Base-by-base conservation (phyloP, 2,888 invertebrate species). In the Cremastinae sp. region DNA sequence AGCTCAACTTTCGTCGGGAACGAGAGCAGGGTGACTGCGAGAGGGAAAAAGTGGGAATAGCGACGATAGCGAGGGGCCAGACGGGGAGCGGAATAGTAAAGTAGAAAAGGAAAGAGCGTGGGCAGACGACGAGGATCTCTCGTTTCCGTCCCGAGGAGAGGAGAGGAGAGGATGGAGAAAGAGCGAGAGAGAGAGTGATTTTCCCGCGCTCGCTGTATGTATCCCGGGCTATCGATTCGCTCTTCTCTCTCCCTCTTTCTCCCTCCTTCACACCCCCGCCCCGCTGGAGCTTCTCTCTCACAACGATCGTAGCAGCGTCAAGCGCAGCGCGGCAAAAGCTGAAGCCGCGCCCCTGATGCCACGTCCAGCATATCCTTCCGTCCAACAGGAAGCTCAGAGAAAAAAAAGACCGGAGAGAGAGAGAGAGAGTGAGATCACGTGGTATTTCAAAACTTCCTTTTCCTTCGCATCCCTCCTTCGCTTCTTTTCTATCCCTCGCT, bases 191-290 rank as follows among this genome's bases (percentile, higher is more conserved):
- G 77, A 77, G 78, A 80, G 78, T 79, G 78, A 80, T 80, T 70
- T 70, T 79, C 74, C 79, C 74, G 74, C 75, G 73, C 78, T 61
- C 36, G 59, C n/a, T n/a, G 76, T 76, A 73, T 79, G 74, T 71
- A 73, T 78, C 66, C 72, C 65, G 66, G 61, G 64, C 70, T 79
- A 80, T 79, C 80, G 78, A 79, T 79, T 79, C 75, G 70, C 65
- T 45, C 47, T 49, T 54, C 64, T 36, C 66, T 65, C 53, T 7
- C 45, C 20, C 56, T 54, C 69, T 18, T 16, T 61, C 54, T 28
- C 61, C 20, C 4, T 12, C 16, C 14, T 3, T 36, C 58, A 45
- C 62, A 64, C 62, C 22, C 66, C 45, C 49, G 36, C 53, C 53
- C 22, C 56, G 43, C 54, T 36, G 47, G 5, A 3, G 2, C 2